Percentiles rank a stretch among this genome's conserved stretches.
Conservation (phyloP, 1,140 invertebrate genomes). For the Lepidurus couesii region DNA sequence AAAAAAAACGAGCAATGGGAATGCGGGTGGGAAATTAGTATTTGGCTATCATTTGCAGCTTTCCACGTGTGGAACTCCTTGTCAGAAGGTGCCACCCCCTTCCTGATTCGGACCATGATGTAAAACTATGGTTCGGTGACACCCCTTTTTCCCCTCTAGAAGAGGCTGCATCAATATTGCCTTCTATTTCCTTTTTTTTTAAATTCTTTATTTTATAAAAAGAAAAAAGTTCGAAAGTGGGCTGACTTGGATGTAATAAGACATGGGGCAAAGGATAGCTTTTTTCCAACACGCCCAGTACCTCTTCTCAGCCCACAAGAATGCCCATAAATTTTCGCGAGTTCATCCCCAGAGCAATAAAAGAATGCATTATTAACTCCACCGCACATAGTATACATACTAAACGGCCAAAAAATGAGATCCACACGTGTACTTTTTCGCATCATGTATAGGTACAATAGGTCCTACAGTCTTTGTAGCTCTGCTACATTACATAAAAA, state of each 20-base stretch:
- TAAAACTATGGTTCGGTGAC: not conserved
- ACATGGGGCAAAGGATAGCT: constrained; percentile 1
- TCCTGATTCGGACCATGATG: constrained; percentile 14
- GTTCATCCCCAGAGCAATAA: constrained; percentile 9
- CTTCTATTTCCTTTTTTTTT: not conserved
- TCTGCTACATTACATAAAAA: too few species aligned
- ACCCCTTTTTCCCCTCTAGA: not conserved
- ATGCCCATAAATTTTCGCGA: constrained; percentile 15
- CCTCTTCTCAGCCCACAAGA: constrained; percentile 14
- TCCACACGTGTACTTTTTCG: too few species aligned
- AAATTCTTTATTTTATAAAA: too few species aligned
- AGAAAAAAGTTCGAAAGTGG: not conserved
- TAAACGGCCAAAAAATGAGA: not conserved
- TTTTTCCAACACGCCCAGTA: constrained; percentile 18
- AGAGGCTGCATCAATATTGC: not conserved
- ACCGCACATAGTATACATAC: constrained; percentile 16
- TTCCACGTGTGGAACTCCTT: constrained; percentile 12
- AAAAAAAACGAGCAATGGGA: not conserved
- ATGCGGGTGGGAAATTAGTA: constrained; percentile 17
- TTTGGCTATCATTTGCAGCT: not conserved
- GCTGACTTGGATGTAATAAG: constrained; percentile 22
- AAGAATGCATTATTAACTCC: constrained; percentile 10
- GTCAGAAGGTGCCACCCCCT: constrained; percentile 16
- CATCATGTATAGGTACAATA: too few species aligned
- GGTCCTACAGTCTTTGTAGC: too few species aligned